Evolutionary conservation across 2,797 vertebrate species (phyloP).

Genomic region (Poeciliopsis presidionis): DNA sequence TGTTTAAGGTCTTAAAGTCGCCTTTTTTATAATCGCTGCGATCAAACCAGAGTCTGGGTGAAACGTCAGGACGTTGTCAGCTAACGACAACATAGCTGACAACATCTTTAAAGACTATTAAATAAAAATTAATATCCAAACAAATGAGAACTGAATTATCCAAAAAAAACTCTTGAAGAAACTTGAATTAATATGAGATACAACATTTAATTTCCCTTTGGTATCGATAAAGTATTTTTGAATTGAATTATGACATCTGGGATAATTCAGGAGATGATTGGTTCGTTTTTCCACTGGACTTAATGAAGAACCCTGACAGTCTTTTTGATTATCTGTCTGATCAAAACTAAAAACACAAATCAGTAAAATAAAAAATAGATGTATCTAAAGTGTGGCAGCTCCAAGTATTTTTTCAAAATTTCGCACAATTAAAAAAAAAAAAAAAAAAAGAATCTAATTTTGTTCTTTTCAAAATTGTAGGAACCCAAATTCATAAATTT

Average conservation of each 20-base stretch:
- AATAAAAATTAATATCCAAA: neutral
- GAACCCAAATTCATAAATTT: too few relatives aligned
- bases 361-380: neutral
- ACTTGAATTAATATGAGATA: too few relatives aligned
- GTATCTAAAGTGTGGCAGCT: neutral
- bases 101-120: neutral
- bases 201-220: too few relatives aligned
- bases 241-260: too few relatives aligned
- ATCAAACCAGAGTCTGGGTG: neutral
- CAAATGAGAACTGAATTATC: neutral
- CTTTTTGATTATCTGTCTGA: too few relatives aligned
- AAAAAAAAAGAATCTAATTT: neutral
- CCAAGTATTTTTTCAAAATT: neutral
- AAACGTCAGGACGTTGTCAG: neutral
- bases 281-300: too few relatives aligned
- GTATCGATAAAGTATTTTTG: too few relatives aligned
- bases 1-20: neutral
- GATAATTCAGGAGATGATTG: too few relatives aligned
- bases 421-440: rapidly evolving
- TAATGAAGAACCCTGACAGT: too few relatives aligned
- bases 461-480: neutral
- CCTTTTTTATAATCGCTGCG: neutral
- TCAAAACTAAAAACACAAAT: too few relatives aligned
- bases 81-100: too few relatives aligned
- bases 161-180: neutral